Evolutionary conservation across 2,888 invertebrate genomes (phyloP), one percentile per base, ranked within the genome.

Genomic region (Xestia sexstrigata): DNA sequence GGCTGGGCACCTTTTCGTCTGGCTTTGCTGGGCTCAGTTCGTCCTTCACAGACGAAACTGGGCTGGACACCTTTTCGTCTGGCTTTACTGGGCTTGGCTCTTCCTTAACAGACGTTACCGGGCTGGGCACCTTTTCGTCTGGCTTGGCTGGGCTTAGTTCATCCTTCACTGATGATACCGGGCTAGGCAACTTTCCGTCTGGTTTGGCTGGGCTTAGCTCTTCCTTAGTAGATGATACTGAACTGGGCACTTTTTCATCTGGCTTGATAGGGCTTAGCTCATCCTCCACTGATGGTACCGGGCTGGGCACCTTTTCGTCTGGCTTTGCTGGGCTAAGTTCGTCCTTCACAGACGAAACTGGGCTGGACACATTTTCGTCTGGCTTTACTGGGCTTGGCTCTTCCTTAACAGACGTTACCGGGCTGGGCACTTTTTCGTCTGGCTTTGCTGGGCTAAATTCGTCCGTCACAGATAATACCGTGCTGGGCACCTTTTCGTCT

Each of bases 231-330:
- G 55, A 11, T 9, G 42, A 1, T 1, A 7, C 35, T 0, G 20
- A n/a, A 15, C 45, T 47, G 0, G 45, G 3, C 2, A 9, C 35
- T 0, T 74, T 75, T 1, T 75, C 76, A 17, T 81, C 70, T 20
- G 20, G 17, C 5, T 80, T 62, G 0, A 4, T 6, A 39, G 72
- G 39, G 11, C 52, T 80, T 0, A 35, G 15, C 6, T 62, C 39
- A 2, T 79, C 73, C 0, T 82, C 78, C 15, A n/a, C 55, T 20
- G 9, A 26, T 13, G 69, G 0, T 0, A 13, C 20, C 0, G 47
- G 69, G 26, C 70, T 86, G 0, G 47, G 2, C 4, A 2, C 65
- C 42, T 74, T 78, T 0, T 80, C 63, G 20, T 47, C 60, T 0
- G 45, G 26, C 15, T 67, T 60, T 0, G 20, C 0, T 2, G 49